Evolutionary conservation across 2,113 vertebrate species (phyloP).

Genomic region (Cariama cristata): DNA sequence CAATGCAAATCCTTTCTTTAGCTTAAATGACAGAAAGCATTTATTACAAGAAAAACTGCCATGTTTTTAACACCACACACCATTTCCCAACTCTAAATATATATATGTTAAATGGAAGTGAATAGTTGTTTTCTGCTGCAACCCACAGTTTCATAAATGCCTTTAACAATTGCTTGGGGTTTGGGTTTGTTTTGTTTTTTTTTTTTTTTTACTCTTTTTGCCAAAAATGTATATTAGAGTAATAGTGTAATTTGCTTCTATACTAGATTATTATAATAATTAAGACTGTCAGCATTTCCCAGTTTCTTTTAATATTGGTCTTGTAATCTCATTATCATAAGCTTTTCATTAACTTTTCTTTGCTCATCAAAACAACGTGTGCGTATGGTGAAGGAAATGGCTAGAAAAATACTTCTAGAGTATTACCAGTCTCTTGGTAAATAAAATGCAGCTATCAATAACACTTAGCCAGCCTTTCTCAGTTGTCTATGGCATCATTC

Average conservation of each 20-base stretch:
- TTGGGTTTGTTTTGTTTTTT: rapidly evolving
- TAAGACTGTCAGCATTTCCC: background rate
- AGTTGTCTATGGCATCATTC: background rate
- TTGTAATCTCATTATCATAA: background rate
- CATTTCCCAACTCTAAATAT: background rate
- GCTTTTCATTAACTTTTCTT: background rate
- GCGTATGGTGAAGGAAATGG: background rate
- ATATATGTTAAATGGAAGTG: background rate
- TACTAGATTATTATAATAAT: background rate
- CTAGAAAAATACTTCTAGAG: background rate
- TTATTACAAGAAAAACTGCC: background rate
- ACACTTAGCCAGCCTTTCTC: background rate
- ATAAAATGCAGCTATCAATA: background rate
- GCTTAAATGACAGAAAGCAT: background rate
- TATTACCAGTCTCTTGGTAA: background rate
- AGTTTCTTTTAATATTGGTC: background rate
- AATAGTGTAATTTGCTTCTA: background rate
- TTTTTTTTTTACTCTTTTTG: background rate
- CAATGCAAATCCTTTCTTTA: background rate
- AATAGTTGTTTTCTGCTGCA: background rate
- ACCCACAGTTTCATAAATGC: background rate
- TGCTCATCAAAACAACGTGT: background rate
- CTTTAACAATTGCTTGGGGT: background rate
- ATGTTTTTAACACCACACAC: background rate
- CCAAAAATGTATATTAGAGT: background rate